phyloP scores from a whole-genome alignment of 2,113 vertebrate genomes.

The Natator depressus region DNA sequence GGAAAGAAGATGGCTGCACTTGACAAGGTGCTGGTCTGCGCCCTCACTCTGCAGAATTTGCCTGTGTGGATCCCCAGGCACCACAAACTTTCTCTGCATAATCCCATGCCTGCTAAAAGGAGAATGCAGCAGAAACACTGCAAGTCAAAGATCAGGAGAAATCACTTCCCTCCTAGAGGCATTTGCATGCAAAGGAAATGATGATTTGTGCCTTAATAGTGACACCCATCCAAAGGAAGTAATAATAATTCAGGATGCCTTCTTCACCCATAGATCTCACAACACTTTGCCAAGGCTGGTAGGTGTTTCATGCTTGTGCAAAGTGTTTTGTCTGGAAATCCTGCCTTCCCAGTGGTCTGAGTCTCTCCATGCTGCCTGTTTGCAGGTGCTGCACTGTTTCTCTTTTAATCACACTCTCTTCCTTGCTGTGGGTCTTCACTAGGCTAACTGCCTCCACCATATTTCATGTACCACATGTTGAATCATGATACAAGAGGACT shows the following conservation, averaged over 20 bases:
- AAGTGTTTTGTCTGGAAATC: background rate
- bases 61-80: background rate
- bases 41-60: background rate
- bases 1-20: background rate
- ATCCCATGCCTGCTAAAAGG: background rate
- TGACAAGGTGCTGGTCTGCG: background rate
- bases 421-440: background rate
- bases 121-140: background rate
- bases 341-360: background rate
- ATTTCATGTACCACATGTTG: accelerated
- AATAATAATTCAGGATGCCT: background rate
- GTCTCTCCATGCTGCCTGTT: background rate
- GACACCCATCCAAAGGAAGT: background rate
- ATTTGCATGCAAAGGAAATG: background rate
- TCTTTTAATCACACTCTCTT: background rate
- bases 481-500: background rate
- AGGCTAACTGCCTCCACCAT: background rate
- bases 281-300: background rate
- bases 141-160: background rate
- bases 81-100: background rate
- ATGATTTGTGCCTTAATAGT: background rate
- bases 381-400: background rate
- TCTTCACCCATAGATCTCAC: background rate
- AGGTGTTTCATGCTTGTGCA: background rate
- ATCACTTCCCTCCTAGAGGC: background rate